Percentiles rank a stretch among this genome's conserved stretches.
These are phyloP conservation scores for roundworm (Caenorhabditis elegans) DNA, from an alignment of 1,140 invertebrate species.

Conservation along the genomic window DNA sequence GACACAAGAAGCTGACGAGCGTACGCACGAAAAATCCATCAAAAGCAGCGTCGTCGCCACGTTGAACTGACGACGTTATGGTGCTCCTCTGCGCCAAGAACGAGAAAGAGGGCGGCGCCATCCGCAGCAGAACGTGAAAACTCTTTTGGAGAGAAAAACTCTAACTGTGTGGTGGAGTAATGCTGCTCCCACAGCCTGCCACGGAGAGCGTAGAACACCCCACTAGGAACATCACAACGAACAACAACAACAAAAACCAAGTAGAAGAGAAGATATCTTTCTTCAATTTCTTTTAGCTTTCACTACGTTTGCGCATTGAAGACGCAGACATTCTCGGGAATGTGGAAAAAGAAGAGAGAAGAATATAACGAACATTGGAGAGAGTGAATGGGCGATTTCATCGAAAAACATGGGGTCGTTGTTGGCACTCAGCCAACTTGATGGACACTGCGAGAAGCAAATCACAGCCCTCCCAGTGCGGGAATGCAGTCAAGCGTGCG, in stretches of 20 bases:
- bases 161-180: neutral
- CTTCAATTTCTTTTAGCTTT: neutral
- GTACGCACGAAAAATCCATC: neutral
- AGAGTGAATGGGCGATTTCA: neutral
- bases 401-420: conserved; percentile 8
- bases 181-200: neutral
- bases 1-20: neutral
- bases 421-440: conserved; percentile 19
- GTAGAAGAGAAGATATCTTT: neutral
- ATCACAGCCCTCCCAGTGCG: conserved; percentile 20
- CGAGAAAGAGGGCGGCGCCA: neutral
- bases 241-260: conserved; percentile 22
- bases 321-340: neutral
- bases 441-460: conserved; percentile 8
- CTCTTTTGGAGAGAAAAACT: neutral
- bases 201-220: neutral
- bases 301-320: neutral
- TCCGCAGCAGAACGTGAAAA: neutral
- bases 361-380: no score
- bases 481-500: conserved; percentile 19
- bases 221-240: neutral
- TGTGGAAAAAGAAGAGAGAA: neutral
- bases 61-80: neutral
- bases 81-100: neutral
- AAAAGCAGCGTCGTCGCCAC: neutral